Base-by-base conservation (phyloP, 2,888 invertebrate species). In the Acleris holmiana region DNA sequence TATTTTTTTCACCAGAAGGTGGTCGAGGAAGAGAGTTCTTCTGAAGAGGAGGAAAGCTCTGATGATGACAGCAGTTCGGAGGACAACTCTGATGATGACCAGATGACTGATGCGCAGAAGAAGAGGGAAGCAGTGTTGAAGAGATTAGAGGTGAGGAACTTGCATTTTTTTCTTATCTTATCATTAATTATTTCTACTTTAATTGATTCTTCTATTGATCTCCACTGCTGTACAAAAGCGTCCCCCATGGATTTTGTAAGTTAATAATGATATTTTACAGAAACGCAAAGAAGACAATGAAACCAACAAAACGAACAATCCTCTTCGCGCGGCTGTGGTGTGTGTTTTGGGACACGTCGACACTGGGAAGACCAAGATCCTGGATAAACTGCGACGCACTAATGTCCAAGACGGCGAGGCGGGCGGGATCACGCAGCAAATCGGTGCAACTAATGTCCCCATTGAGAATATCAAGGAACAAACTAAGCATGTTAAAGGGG, bases 311-410 rank as follows among this genome's bases (percentile, higher is more conserved):
- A 74, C 68, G 0, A 85, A 88, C 67, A 91, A 91, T 57, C 83
- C 88, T 49, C 94, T 99, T 1, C 94, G 99, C 51, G 98, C 99
- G 0, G 98, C 99, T 0, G 98, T 99, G 2, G 99, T 99, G 1
- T 99, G 99, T 83, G 99, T 99, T 0, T 91, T 99, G 2, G 99
- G 99, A 0, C 99, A 99, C 85, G 99, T 99, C 56, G 99, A 99
- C 91, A 99, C 99, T 0, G 99, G 99, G 65, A 99, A 99, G 94
- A 99, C 99, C 0, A 99, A 99, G 89, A 99, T 99, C 79, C 89
- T 99, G 61, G 99, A 99, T 84, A 99, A 99, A 87, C 92, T 98
- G 58, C 93, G 98, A 21, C 93, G 98, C 50, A 98, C 98, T 0
- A 96, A 98, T 79, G 98, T 98, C 0, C 98, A 98, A 82, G 98